These are phyloP conservation scores for Melanotaenia nigrans DNA, from an alignment of 2,797 vertebrate genomes.

Conservation along the genomic window DNA sequence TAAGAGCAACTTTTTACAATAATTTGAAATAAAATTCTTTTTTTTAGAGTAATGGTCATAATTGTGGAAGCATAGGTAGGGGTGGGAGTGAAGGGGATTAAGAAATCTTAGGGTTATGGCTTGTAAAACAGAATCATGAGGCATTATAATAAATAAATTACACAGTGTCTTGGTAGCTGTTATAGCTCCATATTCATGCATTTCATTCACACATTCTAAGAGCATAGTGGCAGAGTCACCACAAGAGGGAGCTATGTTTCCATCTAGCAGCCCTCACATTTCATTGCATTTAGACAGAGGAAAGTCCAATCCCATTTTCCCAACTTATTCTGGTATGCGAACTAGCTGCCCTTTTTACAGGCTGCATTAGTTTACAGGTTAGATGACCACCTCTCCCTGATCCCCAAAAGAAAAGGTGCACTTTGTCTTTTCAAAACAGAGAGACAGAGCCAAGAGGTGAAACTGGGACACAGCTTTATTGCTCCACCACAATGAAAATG, in stretches of 20 bases:
- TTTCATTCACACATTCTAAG: background rate
- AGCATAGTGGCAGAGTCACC: constrained; percentile 5
- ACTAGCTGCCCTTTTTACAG: background rate
- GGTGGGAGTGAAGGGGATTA: background rate
- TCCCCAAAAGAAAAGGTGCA: background rate
- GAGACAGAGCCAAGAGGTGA: too few relatives aligned
- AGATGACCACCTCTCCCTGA: background rate
- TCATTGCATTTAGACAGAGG: background rate
- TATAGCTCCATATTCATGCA: background rate
- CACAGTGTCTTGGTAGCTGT: background rate
- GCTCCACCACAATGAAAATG: background rate
- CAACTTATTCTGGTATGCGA: background rate
- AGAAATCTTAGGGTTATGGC: background rate
- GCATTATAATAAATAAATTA: constrained; percentile 1
- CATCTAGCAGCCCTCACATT: background rate
- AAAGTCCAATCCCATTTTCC: background rate
- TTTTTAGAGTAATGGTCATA: background rate
- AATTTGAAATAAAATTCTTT: background rate
- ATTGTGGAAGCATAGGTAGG: background rate
- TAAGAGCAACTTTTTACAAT: too few relatives aligned
- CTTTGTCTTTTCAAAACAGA: background rate
- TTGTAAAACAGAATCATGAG: background rate
- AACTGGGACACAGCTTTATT: background rate
- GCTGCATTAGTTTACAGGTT: background rate
- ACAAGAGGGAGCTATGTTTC: constrained; percentile 47